These are phyloP conservation scores for Drosophila triauraria DNA, from an alignment of 1,140 invertebrate species.

Conservation along the genomic window DNA sequence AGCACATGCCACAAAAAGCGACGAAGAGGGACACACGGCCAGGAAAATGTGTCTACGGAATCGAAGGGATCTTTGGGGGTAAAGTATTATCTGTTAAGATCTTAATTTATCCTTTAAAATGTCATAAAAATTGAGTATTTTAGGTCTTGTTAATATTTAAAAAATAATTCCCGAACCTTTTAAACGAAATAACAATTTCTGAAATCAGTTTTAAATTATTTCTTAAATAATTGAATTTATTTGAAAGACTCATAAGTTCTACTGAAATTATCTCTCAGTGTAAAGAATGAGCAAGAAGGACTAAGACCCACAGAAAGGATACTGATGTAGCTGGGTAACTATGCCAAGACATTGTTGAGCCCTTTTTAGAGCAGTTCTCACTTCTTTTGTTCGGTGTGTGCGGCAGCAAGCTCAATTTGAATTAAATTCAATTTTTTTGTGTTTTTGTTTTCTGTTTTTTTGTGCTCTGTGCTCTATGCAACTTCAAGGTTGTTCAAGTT, in stretches of 20 bases:
- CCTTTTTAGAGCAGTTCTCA: constrained; percentile 43
- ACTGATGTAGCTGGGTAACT: constrained; percentile 14
- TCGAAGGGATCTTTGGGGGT: too few species aligned
- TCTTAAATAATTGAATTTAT: too few species aligned
- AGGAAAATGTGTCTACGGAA: background rate
- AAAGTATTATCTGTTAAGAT: too few species aligned
- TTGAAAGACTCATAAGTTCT: too few species aligned
- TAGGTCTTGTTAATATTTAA: too few species aligned
- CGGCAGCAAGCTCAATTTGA: constrained; percentile 65
- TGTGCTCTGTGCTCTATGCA: constrained; percentile 11
- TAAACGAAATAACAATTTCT: too few species aligned
- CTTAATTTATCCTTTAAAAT: too few species aligned
- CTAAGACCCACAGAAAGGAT: background rate
- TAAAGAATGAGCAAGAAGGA: background rate
- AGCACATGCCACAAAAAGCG: constrained; percentile 58
- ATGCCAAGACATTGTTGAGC: constrained; percentile 65
- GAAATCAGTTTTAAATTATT: too few species aligned
- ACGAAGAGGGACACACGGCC: background rate
- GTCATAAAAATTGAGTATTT: too few species aligned
- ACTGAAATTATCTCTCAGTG: constrained; percentile 6
- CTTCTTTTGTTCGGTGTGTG: constrained; percentile 49
- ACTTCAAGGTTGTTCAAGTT: constrained; percentile 68
- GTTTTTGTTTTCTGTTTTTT: constrained; percentile 6
- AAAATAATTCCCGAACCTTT: too few species aligned
- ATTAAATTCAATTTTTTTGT: constrained; percentile 78